Evolutionary conservation across 2,113 vertebrate species (phyloP), one percentile per base, ranked within the genome.

Genomic region (Leucosticte australis): DNA sequence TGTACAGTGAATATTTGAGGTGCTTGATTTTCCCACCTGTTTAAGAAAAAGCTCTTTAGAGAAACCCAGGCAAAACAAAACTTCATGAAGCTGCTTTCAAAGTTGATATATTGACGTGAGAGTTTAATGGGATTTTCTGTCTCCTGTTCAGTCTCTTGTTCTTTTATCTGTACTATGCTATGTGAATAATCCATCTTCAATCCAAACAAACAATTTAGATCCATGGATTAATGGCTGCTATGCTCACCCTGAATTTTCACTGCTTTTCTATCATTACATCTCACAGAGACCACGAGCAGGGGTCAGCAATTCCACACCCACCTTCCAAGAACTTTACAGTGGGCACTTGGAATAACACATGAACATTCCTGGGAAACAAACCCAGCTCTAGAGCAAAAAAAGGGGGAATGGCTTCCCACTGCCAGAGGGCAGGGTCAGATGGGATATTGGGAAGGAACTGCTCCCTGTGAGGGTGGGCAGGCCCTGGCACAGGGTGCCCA

Each of bases 361-460:
- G 60, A 67, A 55, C 11, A 5, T 57, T 63, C 22, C 26, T 56
- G 24, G 21, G 5, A 37, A 63, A 60, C 11, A 47, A 71, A 46
- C 6, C 7, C 1, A 60, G 37, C 9, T 55, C 52, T 15, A 27
- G 12, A 57, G 26, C 1, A 15, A 42, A 44, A 11, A 24, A 35
- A 24, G 1, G 3, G 8, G 21, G 10, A 62, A 26, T 62, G 56
- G 16, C 1, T 68, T 57, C 10, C 4, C 8, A 31, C 16, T 62
- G 46, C 24, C 5, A n/a, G 30, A 42, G 44, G 1, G 1, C 4
- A 60, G 8, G 20, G 2, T 2, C 12, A 6, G 44, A 50, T n/a
- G 31, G 44, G 19, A 15, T 70, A 2, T 3, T 35, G 20, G 5
- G 12, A 6, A 30, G 10, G 20, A 60, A 13, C 30, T 18, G 1